Conservation (phyloP, 1,140 invertebrate genomes). For the Monomorium pharaonis region DNA sequence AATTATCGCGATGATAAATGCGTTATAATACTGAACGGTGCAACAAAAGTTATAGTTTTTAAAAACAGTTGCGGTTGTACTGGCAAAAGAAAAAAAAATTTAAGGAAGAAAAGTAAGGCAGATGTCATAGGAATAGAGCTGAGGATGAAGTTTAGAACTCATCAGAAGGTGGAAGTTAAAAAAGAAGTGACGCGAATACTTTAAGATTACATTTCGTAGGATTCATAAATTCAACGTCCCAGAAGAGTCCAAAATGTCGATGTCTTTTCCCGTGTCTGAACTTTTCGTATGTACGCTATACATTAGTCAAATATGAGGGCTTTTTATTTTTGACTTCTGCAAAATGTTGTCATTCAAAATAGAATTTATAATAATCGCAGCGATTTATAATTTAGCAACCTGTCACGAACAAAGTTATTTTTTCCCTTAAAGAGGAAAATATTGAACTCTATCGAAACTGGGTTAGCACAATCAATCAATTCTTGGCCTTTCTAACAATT, state of each 20-base stretch:
- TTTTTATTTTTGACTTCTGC: background rate
- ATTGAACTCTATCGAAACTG: background rate
- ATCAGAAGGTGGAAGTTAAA: constrained; percentile 43
- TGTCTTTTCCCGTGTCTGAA: background rate
- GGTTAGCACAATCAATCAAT: constrained; percentile 2
- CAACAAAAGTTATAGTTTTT: background rate
- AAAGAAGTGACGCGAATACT: constrained; percentile 39
- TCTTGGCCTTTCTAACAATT: background rate
- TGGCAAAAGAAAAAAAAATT: background rate
- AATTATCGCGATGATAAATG: background rate
- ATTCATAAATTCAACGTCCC: constrained; percentile 41
- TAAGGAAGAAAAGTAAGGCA: constrained; percentile 17
- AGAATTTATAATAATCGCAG: background rate
- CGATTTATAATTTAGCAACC: constrained; percentile 7
- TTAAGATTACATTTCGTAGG: constrained; percentile 31
- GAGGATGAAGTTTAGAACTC: constrained; percentile 36
- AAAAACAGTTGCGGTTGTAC: background rate
- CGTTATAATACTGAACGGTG: background rate
- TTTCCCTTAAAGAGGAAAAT: background rate
- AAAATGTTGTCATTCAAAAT: background rate
- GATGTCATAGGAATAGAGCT: constrained; percentile 4
- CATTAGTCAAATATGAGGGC: background rate
- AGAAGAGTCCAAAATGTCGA: constrained; percentile 5
- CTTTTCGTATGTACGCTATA: background rate
- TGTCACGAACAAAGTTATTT: background rate